These are phyloP conservation scores for Entomobrya multifasciata DNA, from an alignment of 2,888 invertebrate species.

Conservation along the genomic window DNA sequence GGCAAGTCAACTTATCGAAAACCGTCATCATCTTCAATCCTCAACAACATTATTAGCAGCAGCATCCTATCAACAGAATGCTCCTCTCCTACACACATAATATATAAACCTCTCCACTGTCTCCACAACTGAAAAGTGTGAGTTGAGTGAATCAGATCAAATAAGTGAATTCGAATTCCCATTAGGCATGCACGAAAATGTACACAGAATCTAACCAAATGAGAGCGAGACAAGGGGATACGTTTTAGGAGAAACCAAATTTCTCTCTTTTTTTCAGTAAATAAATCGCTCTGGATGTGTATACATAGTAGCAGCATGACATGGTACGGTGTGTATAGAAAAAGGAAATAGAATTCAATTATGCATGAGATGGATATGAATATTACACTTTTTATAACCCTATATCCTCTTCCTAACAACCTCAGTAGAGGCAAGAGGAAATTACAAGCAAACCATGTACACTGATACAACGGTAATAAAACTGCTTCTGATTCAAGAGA, in stretches of 20 bases:
- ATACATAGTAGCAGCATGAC: too few relatives aligned
- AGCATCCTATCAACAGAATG: neutral
- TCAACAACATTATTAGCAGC: neutral
- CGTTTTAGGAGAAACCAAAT: neutral
- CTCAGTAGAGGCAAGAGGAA: too few relatives aligned
- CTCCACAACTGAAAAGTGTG: neutral
- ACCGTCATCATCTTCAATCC: neutral
- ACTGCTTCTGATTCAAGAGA: neutral
- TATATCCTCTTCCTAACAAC: neutral
- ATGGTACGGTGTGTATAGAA: neutral
- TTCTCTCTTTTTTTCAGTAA: neutral
- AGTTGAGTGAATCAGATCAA: slow-evolving; percentile 33
- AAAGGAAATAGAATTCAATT: slow-evolving; percentile 46
- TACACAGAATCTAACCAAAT: slow-evolving; percentile 1
- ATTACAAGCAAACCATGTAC: too few relatives aligned
- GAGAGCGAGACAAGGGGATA: neutral
- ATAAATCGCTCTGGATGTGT: slow-evolving; percentile 7
- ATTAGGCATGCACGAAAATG: slow-evolving; percentile 11
- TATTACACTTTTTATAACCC: neutral
- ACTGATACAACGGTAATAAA: neutral
- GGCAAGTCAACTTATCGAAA: slow-evolving; percentile 36
- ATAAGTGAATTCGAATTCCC: slow-evolving; percentile 43
- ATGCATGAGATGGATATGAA: slow-evolving; percentile 33
- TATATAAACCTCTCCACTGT: too few relatives aligned
- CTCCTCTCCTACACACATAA: neutral